phyloP scores from a whole-genome alignment of 1,140 invertebrate genomes.

The Aleiodes sp. region DNA sequence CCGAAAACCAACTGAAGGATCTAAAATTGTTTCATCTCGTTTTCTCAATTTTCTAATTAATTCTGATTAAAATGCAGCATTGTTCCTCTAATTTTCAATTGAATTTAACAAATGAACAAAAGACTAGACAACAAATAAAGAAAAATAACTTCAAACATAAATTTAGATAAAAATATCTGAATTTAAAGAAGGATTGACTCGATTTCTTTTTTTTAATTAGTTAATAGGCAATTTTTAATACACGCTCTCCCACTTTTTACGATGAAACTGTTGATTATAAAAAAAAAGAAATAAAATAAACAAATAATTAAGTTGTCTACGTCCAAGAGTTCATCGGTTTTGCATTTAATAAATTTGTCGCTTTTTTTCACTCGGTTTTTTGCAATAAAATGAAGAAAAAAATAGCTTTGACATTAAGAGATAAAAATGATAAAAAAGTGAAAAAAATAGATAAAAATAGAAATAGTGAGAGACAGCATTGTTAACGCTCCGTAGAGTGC shows the following conservation, averaged over 20 bases:
- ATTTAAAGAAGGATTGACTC: neutral
- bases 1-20: too few relatives aligned
- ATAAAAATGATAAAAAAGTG: neutral
- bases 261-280: conserved; percentile 4
- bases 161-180: too few relatives aligned
- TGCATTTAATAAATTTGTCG: conserved; percentile 4
- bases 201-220: too few relatives aligned
- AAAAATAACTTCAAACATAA: too few relatives aligned
- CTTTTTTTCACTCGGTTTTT: conserved; percentile 16
- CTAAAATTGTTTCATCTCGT: too few relatives aligned
- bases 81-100: too few relatives aligned
- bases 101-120: too few relatives aligned
- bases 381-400: conserved; percentile 18
- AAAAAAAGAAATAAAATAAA: neutral
- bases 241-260: conserved; percentile 23
- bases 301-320: neutral
- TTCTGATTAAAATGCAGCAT: too few relatives aligned
- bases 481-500: conserved; percentile 22
- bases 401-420: conserved; percentile 10
- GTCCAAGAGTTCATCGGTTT: conserved; percentile 16
- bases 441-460: neutral
- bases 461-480: conserved; percentile 5
- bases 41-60: too few relatives aligned
- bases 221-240: conserved; percentile 30
- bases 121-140: too few relatives aligned